Percentiles rank a stretch among this genome's conserved stretches.
Conservation (phyloP, 1,140 invertebrate genomes). For the Cyclina sinensis region DNA sequence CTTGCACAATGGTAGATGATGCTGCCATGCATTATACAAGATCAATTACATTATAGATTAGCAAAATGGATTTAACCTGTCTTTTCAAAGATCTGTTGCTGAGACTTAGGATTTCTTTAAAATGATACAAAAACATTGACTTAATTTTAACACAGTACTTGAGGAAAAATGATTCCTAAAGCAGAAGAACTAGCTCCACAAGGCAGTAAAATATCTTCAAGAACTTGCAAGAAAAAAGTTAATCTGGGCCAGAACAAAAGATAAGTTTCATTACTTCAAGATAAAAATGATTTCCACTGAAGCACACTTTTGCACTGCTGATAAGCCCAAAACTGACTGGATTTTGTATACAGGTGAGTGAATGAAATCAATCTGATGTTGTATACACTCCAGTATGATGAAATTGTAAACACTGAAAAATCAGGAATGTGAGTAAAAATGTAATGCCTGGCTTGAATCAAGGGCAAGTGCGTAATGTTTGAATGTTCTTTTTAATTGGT, state of each 20-base stretch:
- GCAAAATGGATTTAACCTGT: too few relatives aligned
- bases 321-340: conserved; percentile 33
- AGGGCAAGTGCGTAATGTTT: not conserved
- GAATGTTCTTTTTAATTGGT: not conserved
- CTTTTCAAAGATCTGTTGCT: too few relatives aligned
- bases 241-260: conserved; percentile 35
- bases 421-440: conserved; percentile 11
- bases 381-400: not conserved
- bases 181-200: too few relatives aligned
- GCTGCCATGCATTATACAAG: too few relatives aligned
- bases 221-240: not conserved
- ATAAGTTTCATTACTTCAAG: not conserved
- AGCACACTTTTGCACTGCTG: conserved; percentile 13
- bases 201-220: too few relatives aligned
- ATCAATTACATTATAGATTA: too few relatives aligned
- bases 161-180: too few relatives aligned
- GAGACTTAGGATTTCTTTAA: too few relatives aligned
- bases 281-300: not conserved
- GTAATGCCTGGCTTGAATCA: not conserved
- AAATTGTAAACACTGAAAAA: conserved; percentile 20
- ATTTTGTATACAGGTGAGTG: not conserved
- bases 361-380: not conserved
- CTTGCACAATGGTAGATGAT: too few relatives aligned
- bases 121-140: too few relatives aligned
- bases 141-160: too few relatives aligned